Evolutionary conservation across 2,797 vertebrate genomes (phyloP).

Genomic region (Arctocebus calabarensis): DNA sequence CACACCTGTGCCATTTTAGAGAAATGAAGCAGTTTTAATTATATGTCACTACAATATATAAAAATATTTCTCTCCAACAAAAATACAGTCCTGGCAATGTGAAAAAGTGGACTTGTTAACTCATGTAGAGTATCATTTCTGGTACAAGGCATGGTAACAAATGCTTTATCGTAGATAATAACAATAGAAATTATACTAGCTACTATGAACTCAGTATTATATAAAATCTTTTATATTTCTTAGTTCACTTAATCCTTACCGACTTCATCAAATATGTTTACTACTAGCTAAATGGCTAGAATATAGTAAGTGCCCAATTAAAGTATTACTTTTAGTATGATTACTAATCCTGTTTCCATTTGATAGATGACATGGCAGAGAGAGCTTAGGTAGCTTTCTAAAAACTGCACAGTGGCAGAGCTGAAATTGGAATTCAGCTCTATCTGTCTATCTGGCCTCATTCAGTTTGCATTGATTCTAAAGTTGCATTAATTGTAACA

Average conservation of each 20-base stretch:
- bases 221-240: conserved; percentile 27
- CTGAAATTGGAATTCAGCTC: too few species aligned
- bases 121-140: conserved; percentile 16
- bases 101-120: conserved; percentile 2
- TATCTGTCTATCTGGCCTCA: background rate
- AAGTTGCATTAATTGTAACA: too few species aligned
- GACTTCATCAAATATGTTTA: conserved; percentile 30
- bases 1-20: background rate
- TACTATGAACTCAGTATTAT: conserved; percentile 14
- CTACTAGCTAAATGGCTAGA: conserved; percentile 28
- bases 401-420: background rate
- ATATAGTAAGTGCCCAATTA: background rate
- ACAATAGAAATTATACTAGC: background rate
- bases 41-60: background rate
- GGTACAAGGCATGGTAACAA: background rate
- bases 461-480: background rate
- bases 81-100: background rate
- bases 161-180: conserved; percentile 21
- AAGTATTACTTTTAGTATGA: background rate
- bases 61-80: conserved; percentile 38
- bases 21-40: conserved; percentile 45
- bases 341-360: background rate
- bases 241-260: background rate
- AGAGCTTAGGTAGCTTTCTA: background rate
- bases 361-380: background rate